Conservation (phyloP, 2,888 invertebrate genomes). For the Meta bourneti region DNA sequence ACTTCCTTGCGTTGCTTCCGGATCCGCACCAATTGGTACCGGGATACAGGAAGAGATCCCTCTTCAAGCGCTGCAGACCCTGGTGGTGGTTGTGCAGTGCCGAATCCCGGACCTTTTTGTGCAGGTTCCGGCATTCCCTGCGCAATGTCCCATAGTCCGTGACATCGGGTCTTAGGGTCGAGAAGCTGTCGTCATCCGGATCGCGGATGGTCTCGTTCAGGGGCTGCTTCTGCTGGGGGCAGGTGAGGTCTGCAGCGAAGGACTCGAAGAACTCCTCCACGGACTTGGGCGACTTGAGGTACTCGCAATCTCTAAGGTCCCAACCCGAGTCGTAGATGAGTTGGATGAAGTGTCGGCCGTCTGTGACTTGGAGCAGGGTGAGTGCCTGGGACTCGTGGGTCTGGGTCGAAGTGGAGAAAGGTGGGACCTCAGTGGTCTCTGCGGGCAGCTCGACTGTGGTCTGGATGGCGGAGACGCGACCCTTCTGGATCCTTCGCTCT, state of each 20-base stretch:
- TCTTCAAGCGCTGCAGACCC: constrained; percentile 81
- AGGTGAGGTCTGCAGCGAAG: constrained; percentile 53
- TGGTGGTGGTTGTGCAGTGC: constrained; percentile 6
- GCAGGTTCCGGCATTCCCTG: constrained; percentile 71
- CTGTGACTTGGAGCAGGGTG: constrained; percentile 86
- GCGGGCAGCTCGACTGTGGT: constrained; percentile 82
- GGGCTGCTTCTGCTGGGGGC: constrained; percentile 38
- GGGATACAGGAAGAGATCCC: constrained; percentile 89
- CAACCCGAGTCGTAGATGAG: constrained; percentile 85
- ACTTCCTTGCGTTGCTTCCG: constrained; percentile 89
- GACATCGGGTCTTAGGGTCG: constrained; percentile 34
- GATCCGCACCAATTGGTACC: constrained; percentile 97
- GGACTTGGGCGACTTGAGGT: constrained; percentile 80
- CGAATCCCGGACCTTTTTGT: constrained; percentile 59
- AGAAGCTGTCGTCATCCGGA: neutral
- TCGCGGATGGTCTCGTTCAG: constrained; percentile 16
- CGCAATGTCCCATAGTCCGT: constrained; percentile 69
- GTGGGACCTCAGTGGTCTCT: neutral
- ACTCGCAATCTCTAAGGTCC: constrained; percentile 86
- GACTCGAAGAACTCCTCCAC: constrained; percentile 60
- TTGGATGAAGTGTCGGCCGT: constrained; percentile 86
- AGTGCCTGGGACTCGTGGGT: constrained; percentile 81
- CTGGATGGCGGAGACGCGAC: constrained; percentile 86
- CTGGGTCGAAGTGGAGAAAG: constrained; percentile 10
- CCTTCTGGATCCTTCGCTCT: constrained; percentile 85